Percentiles rank a stretch among this genome's conserved stretches.
Conservation (phyloP, 2,113 vertebrate species). For the Zosterops hypoxanthus region DNA sequence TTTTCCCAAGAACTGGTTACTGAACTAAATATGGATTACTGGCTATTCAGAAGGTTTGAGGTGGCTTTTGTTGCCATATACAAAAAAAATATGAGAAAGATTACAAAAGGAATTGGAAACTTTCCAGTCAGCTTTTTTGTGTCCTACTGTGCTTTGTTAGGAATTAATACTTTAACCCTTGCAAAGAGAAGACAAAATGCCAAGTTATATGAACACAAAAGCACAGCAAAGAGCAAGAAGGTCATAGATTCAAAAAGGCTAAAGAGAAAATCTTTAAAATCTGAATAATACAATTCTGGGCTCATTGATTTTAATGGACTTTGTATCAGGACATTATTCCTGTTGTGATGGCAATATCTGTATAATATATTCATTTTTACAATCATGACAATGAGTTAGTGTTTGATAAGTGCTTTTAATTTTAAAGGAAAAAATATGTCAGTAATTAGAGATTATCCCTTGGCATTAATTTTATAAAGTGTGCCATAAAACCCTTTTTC, state of each 20-base stretch:
- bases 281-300: neutral
- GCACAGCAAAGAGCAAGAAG: neutral
- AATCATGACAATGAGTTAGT: slow-evolving; percentile 8
- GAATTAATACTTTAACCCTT: neutral
- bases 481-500: neutral
- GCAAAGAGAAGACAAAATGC: neutral
- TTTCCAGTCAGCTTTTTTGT: neutral
- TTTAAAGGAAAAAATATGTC: slow-evolving; percentile 13
- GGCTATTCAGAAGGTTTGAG: neutral
- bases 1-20: neutral
- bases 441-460: slow-evolving; percentile 39
- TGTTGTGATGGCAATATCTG: neutral
- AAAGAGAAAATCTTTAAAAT: neutral
- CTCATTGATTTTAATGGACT: slow-evolving; percentile 20
- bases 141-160: neutral
- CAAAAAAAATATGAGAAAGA: neutral
- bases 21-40: neutral
- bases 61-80: neutral
- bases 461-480: slow-evolving; percentile 32
- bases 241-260: neutral
- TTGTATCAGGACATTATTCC: slow-evolving; percentile 18
- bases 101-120: neutral
- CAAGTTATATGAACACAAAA: neutral
- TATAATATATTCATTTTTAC: neutral
- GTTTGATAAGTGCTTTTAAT: slow-evolving; percentile 39